Conservation (phyloP, 2,888 invertebrate genomes). For the Podabrus alpinus region DNA sequence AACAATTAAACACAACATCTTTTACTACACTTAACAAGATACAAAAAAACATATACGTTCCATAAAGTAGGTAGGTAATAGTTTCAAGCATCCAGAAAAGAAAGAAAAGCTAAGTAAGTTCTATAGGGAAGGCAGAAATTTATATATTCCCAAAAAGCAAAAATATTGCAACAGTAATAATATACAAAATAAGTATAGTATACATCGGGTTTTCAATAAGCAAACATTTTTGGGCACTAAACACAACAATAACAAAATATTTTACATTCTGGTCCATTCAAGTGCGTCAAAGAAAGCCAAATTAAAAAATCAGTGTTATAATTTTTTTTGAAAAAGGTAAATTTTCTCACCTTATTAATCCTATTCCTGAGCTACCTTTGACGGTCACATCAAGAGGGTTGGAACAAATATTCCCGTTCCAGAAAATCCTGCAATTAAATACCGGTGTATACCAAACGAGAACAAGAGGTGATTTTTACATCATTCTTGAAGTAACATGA, state of each 20-base stretch:
- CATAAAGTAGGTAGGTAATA: background rate
- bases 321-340: background rate
- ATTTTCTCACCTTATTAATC: slow-evolving; percentile 4
- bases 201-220: background rate
- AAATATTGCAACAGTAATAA: background rate
- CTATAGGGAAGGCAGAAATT: background rate
- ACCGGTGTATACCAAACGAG: background rate
- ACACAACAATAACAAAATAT: background rate
- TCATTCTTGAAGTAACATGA: slow-evolving; percentile 1
- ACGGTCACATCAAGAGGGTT: slow-evolving; percentile 4
- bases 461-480: background rate
- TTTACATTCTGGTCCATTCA: background rate
- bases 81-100: background rate
- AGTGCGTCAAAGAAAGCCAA: slow-evolving; percentile 5
- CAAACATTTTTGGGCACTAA: background rate
- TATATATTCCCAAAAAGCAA: background rate
- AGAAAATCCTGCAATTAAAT: slow-evolving; percentile 3
- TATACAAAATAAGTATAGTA: background rate
- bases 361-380: slow-evolving; percentile 4
- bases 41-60: background rate
- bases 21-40: background rate
- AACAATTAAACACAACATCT: background rate
- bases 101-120: background rate
- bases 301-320: slow-evolving; percentile 1
- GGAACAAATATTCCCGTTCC: slow-evolving; percentile 3